phyloP scores from a whole-genome alignment of 2,113 vertebrate genomes.

The Ancistrus triradiatus region DNA sequence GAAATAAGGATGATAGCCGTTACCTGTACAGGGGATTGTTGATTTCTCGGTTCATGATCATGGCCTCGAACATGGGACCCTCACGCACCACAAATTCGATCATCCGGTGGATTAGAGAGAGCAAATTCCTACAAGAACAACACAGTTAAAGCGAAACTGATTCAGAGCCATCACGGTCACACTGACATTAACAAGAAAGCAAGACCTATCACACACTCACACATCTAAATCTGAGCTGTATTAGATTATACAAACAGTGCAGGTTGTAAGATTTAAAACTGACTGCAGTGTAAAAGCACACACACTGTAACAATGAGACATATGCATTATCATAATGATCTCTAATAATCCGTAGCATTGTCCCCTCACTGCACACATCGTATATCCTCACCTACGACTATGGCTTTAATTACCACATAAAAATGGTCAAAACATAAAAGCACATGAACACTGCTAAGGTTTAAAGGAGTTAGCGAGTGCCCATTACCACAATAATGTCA shows the following conservation, averaged over 20 bases:
- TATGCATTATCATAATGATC: slow-evolving; percentile 5
- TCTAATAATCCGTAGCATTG: slow-evolving; percentile 28
- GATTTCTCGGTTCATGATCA: slow-evolving; percentile 99
- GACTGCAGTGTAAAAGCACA: slow-evolving; percentile 36
- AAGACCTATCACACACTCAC: not conserved
- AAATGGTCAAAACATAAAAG: not conserved
- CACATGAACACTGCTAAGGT: slow-evolving; percentile 25
- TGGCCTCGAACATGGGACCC: slow-evolving; percentile 99
- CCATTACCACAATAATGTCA: not conserved
- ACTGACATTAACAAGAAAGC: not conserved
- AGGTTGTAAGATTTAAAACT: slow-evolving; percentile 44
- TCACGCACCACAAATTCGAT: slow-evolving; percentile 99
- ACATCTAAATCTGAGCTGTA: not conserved
- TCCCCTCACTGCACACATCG: slow-evolving; percentile 23
- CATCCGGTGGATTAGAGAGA: slow-evolving; percentile 99
- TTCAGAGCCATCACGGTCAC: slow-evolving; percentile 73
- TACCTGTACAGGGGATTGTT: slow-evolving; percentile 99
- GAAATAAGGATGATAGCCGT: slow-evolving; percentile 5
- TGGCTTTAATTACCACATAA: not conserved
- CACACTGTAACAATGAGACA: slow-evolving; percentile 27
- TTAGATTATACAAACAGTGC: slow-evolving; percentile 4
- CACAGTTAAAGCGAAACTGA: slow-evolving; percentile 99
- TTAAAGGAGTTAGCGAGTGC: slow-evolving; percentile 13
- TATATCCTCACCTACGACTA: not conserved
- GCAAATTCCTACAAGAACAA: slow-evolving; percentile 99